Evolutionary conservation across 1,140 invertebrate species (phyloP).

Genomic region (Choristoneura fumiferana): DNA sequence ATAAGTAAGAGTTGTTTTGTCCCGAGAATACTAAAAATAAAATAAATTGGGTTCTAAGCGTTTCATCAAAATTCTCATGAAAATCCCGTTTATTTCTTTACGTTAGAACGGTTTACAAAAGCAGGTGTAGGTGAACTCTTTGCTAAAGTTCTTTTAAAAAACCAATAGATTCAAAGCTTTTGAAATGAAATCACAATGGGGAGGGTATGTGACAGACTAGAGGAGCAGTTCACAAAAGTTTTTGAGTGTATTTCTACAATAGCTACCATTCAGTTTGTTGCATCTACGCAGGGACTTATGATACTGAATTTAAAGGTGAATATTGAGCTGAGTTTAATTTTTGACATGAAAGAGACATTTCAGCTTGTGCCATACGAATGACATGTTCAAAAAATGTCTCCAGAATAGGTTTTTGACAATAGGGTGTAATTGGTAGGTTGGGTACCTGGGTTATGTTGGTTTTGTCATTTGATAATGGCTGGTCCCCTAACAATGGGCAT

Average conservation of each 20-base stretch:
- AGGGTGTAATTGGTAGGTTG: constrained; percentile 74
- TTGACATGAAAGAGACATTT: constrained; percentile 23
- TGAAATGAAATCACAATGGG: constrained; percentile 67
- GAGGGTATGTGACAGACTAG: constrained; percentile 73
- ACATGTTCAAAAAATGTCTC: constrained; percentile 73
- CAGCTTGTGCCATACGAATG: constrained; percentile 50
- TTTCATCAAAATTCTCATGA: not conserved
- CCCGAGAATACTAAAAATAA: too few relatives aligned
- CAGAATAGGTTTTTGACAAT: constrained; percentile 71
- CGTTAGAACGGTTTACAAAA: constrained; percentile 29
- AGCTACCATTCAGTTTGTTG: constrained; percentile 20
- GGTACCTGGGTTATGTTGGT: constrained; percentile 68
- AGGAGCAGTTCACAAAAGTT: constrained; percentile 65
- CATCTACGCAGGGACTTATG: not conserved
- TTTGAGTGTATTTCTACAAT: constrained; percentile 44
- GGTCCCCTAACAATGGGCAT: constrained; percentile 55
- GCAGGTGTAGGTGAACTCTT: constrained; percentile 65
- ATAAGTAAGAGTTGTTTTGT: too few relatives aligned
- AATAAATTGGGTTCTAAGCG: too few relatives aligned
- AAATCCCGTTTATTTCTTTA: not conserved
- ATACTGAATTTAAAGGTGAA: not conserved
- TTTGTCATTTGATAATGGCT: constrained; percentile 66
- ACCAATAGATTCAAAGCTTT: constrained; percentile 51
- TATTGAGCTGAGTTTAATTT: not conserved
- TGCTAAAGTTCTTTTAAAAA: constrained; percentile 52